A percentile compares a stretch with the other conserved stretches of the same genome.
Conservation (phyloP, 1,140 invertebrate genomes). For the Heliconius congener region DNA sequence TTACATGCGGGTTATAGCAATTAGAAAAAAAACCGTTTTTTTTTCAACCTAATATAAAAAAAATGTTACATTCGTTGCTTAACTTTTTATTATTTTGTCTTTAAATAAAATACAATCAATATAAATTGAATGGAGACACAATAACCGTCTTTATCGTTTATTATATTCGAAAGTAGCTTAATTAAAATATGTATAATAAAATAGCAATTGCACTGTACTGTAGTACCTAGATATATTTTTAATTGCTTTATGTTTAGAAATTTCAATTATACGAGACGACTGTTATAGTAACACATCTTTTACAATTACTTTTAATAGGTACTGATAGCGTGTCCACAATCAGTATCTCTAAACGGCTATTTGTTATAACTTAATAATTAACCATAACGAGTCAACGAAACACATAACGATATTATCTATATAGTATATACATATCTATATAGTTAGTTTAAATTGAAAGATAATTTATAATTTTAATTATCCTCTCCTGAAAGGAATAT, state of each 20-base stretch:
- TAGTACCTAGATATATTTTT: neutral
- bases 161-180: neutral
- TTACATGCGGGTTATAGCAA: no score
- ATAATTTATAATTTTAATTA: no score
- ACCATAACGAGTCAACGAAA: neutral
- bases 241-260: neutral
- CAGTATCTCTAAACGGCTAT: neutral
- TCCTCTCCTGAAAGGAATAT: no score
- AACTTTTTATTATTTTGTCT: no score
- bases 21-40: no score
- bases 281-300: neutral
- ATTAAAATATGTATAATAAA: neutral
- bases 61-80: no score
- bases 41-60: no score
- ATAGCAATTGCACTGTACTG: neutral
- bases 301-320: slow-evolving; percentile 4
- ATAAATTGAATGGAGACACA: no score
- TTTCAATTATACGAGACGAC: neutral
- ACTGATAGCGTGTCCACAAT: neutral
- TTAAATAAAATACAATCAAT: no score
- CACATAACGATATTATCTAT: neutral
- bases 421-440: no score
- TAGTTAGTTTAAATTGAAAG: no score
- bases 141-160: neutral
- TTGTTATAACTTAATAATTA: neutral